Conservation (phyloP, 2,888 invertebrate species). For the Parelbella ahira region DNA sequence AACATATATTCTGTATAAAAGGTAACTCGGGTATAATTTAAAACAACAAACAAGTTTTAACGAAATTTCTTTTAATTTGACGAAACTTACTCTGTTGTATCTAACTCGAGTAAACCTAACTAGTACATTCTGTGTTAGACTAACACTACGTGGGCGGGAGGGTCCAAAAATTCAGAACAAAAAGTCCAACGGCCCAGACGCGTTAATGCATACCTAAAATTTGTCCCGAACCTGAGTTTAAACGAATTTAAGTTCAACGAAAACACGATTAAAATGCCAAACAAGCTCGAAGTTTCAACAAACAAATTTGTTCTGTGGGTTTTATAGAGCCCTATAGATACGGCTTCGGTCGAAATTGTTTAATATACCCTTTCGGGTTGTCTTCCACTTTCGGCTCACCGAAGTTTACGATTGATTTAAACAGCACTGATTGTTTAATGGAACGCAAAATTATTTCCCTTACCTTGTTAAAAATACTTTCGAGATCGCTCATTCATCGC, state of each 20-base stretch:
- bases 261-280: constrained; percentile 26
- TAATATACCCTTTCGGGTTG: constrained; percentile 14
- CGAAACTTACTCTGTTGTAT: too few species aligned
- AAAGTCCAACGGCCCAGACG: constrained; percentile 16
- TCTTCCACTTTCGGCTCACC: constrained; percentile 8
- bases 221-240: constrained; percentile 12
- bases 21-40: too few species aligned
- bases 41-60: too few species aligned
- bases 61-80: too few species aligned
- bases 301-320: constrained; percentile 19
- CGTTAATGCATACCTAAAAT: constrained; percentile 18
- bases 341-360: constrained; percentile 8
- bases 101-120: constrained; percentile 38
- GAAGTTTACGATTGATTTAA: constrained; percentile 9
- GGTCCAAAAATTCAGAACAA: constrained; percentile 3
- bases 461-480: too few species aligned
- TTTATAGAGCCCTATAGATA: constrained; percentile 5
- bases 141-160: neutral
- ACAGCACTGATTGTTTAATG: constrained; percentile 4
- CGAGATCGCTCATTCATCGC: too few species aligned
- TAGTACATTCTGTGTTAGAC: neutral
- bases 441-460: constrained; percentile 5
- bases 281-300: constrained; percentile 18
- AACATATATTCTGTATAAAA: too few species aligned
- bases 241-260: constrained; percentile 19